Evolutionary conservation across 1,140 invertebrate species (phyloP).

Genomic region (Nylanderia fulva): DNA sequence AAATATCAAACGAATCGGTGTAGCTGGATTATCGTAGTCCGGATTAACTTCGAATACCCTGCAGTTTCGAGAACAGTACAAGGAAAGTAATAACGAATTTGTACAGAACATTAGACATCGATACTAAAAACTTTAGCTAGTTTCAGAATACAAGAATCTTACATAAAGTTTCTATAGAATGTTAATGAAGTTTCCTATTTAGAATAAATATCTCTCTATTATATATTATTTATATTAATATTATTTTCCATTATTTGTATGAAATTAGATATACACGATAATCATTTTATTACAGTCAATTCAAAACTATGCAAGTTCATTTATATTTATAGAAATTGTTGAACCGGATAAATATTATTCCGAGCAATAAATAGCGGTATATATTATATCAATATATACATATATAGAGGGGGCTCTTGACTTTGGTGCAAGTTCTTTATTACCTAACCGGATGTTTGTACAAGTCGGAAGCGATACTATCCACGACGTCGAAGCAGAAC

Average conservation of each 20-base stretch:
- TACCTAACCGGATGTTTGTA: constrained; percentile 56
- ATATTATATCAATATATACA: neutral
- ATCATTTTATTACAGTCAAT: neutral
- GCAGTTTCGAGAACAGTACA: neutral
- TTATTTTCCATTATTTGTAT: neutral
- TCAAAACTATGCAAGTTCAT: neutral
- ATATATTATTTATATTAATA: neutral
- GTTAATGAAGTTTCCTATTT: neutral
- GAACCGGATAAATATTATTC: neutral
- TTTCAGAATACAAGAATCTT: neutral
- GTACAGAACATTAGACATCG: neutral
- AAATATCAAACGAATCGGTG: constrained; percentile 17
- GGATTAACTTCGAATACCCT: constrained; percentile 25
- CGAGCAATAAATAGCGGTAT: constrained; percentile 16
- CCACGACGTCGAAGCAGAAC: constrained; percentile 44
- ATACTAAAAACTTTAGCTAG: neutral
- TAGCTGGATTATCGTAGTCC: constrained; percentile 14
- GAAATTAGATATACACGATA: neutral
- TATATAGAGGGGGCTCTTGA: constrained; percentile 2
- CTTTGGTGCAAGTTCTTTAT: constrained; percentile 52
- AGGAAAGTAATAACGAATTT: neutral
- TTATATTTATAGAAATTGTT: neutral
- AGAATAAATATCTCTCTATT: neutral
- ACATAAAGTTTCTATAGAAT: neutral
- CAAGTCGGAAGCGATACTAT: constrained; percentile 51